phyloP scores from a whole-genome alignment of 2,113 vertebrate species.

The Hyla sarda region DNA sequence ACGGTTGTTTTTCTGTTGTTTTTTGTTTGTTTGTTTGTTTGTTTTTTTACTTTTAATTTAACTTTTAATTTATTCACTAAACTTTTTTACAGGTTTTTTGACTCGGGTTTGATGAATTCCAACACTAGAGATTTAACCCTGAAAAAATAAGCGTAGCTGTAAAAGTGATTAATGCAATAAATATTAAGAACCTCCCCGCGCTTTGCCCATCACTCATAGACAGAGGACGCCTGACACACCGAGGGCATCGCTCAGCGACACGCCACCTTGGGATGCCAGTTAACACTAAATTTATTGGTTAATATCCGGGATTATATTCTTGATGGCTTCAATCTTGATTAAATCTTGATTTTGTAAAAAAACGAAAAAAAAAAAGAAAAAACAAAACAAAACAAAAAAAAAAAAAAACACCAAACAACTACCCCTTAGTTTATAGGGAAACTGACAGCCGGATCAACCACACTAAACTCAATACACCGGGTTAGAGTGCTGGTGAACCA shows the following conservation, averaged over 20 bases:
- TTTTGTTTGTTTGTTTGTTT: too few relatives aligned
- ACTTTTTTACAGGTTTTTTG: neutral
- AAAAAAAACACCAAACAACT: too few relatives aligned
- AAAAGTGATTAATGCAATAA: neutral
- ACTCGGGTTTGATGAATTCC: neutral
- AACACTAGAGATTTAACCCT: neutral
- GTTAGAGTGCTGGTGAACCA: too few relatives aligned
- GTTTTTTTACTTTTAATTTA: too few relatives aligned
- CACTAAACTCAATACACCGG: too few relatives aligned
- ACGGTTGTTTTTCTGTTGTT: too few relatives aligned
- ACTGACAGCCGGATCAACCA: too few relatives aligned
- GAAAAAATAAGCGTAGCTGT: neutral
- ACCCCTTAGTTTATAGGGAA: too few relatives aligned
- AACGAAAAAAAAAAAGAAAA: too few relatives aligned
- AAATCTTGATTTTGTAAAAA: neutral
- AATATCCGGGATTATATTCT: neutral
- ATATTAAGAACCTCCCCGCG: neutral
- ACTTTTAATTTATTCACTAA: neutral
- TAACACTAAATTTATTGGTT: neutral
- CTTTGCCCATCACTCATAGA: too few relatives aligned
- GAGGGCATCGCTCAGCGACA: neutral
- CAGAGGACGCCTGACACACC: too few relatives aligned
- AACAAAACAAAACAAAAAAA: too few relatives aligned
- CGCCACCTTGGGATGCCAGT: conserved; percentile 6
- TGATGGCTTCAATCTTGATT: neutral